Base-by-base conservation (phyloP, 2,797 vertebrate genomes). In the Adelosebastes latens region DNA sequence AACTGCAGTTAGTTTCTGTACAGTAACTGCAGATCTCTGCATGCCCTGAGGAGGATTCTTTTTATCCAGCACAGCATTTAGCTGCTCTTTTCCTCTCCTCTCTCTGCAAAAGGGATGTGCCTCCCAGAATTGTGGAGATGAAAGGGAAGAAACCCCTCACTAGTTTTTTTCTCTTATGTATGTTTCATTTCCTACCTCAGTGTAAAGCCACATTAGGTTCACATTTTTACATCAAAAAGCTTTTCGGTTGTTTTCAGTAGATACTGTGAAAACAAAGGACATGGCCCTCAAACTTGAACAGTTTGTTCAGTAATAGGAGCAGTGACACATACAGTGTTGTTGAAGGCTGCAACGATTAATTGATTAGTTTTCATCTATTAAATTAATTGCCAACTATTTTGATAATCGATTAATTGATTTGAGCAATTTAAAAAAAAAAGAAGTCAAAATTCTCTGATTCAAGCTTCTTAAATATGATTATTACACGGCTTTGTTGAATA, bases 1-100 rank as follows among this genome's bases (percentile, higher is more conserved):
- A 87, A 66, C 67, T 52, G 77, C 52, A 32, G 55, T 65, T 75
- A 59, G 49, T 77, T 68, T 86, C 64, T 25, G n/a, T 2, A 14
- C 49, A 77, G 72, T 60, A 58, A 39, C 39, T 58, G 73, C 25
- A 63, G 73, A 77, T 60, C 67, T 73, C 18, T 80, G 55, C 16
- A 0, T 6, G 55, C 52, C 79, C 68, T 1, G n/a, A 77, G 66
- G 84, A 72, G 22, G 75, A 62, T 60, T 71, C 20, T 72, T 75
- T 16, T 67, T 62, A 73, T 84, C 27, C 75, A 62, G 36, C 70
- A 13, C 22, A 70, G 76, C 69, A 18, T 49, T 77, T 59, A 75
- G 67, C 71, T 36, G 73, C 29, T 59, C 46, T 65, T 58, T 59
- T 65, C 34, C n/a, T 67, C 18, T 32, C 8, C 16, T 64, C 56